A percentile compares a stretch with the other conserved stretches of the same genome.
phyloP scores from a whole-genome alignment of 2,888 invertebrate genomes.

The Maniola hyperantus region DNA sequence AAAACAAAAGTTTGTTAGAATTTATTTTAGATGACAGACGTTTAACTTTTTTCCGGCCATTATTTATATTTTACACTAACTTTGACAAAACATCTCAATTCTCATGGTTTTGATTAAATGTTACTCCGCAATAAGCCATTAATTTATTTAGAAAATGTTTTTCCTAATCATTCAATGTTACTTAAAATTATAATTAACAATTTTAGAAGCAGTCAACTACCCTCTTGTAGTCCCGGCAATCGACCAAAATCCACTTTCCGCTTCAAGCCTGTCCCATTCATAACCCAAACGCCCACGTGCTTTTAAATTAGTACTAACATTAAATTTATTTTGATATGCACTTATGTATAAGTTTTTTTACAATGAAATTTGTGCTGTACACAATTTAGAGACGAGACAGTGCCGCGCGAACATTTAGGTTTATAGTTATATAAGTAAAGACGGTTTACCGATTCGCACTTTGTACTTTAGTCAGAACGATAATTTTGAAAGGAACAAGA shows the following conservation, averaged over 20 bases:
- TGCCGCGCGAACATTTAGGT: constrained; percentile 31
- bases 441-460: constrained; percentile 52
- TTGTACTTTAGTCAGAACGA: constrained; percentile 60
- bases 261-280: constrained; percentile 16
- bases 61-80: neutral
- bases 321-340: constrained; percentile 80
- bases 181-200: neutral
- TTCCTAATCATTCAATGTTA: neutral
- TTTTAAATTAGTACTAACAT: constrained; percentile 71
- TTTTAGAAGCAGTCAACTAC: constrained; percentile 14
- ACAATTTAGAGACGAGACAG: constrained; percentile 47
- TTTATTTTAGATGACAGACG: constrained; percentile 1
- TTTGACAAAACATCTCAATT: too few relatives aligned
- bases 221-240: constrained; percentile 16
- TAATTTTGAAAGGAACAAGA: constrained; percentile 38
- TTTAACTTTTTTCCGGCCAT: neutral
- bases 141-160: too few relatives aligned
- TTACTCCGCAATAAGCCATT: neutral
- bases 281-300: constrained; percentile 49
- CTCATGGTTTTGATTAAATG: neutral
- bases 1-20: neutral
- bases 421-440: constrained; percentile 42
- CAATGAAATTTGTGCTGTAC: constrained; percentile 80
- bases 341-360: constrained; percentile 73
- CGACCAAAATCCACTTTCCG: constrained; percentile 24